These are phyloP conservation scores for Phoenoteleia sp. DNA, from an alignment of 2,888 invertebrate genomes.

Conservation along the genomic window DNA sequence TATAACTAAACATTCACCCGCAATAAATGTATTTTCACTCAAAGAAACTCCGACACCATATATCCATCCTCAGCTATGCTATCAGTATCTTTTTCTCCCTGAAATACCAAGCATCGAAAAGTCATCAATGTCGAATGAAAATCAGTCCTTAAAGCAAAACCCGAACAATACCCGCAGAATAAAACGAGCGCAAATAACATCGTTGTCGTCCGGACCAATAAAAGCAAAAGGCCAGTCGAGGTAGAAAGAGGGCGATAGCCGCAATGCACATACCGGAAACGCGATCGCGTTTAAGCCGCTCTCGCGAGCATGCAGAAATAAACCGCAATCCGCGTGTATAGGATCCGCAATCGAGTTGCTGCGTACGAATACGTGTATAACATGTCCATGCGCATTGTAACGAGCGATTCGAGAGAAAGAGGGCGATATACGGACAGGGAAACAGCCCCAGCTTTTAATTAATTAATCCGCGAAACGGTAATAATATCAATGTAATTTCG, in stretches of 20 bases:
- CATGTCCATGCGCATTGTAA: slow-evolving; percentile 46
- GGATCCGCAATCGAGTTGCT: slow-evolving; percentile 50
- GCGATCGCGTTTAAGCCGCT: slow-evolving; percentile 66
- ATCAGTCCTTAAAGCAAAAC: background rate
- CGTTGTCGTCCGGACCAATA: slow-evolving; percentile 39
- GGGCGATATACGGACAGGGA: slow-evolving; percentile 34
- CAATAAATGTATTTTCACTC: no score
- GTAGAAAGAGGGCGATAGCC: slow-evolving; percentile 48
- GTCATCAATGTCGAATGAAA: background rate
- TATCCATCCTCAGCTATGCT: no score
- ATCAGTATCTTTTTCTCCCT: no score
- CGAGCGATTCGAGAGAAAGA: slow-evolving; percentile 14
- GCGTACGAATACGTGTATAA: slow-evolving; percentile 40
- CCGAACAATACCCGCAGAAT: slow-evolving; percentile 8
- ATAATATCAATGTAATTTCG: slow-evolving; percentile 85
- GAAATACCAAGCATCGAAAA: slow-evolving; percentile 1
- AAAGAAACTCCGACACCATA: no score
- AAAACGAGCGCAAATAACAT: slow-evolving; percentile 47
- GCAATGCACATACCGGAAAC: slow-evolving; percentile 69
- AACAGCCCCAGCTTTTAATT: slow-evolving; percentile 82
- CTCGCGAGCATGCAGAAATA: slow-evolving; percentile 65
- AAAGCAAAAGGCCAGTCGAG: slow-evolving; percentile 47
- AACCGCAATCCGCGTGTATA: slow-evolving; percentile 72
- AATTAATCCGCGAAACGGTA: slow-evolving; percentile 85
- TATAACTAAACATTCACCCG: no score